A percentile compares a stretch with the other conserved stretches of the same genome.
Evolutionary conservation across 2,797 vertebrate species (phyloP).

Genomic region (Babyrousa celebensis): DNA sequence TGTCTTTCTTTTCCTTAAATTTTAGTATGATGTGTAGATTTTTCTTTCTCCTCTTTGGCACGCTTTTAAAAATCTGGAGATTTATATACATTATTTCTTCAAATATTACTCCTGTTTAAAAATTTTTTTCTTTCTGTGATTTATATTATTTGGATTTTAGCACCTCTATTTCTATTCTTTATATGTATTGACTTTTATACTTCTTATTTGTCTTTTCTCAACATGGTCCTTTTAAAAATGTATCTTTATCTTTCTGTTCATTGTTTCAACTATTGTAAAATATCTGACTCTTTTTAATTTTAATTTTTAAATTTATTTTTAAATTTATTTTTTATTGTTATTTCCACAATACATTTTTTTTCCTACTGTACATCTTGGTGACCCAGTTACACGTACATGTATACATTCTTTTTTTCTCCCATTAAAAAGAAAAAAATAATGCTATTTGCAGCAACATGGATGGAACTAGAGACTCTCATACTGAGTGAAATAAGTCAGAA

Average conservation of each 20-base stretch:
- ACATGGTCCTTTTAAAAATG: background rate
- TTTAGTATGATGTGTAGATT: background rate
- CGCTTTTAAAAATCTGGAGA: background rate
- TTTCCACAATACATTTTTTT: too few relatives aligned
- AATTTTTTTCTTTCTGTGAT: background rate
- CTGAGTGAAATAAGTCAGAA: too few relatives aligned
- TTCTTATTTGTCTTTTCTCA: background rate
- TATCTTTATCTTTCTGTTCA: background rate
- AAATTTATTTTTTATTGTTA: too few relatives aligned
- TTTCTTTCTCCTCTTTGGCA: conserved; percentile 4
- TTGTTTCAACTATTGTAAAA: conserved; percentile 33
- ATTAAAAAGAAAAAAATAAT: too few relatives aligned
- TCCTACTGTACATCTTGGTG: too few relatives aligned
- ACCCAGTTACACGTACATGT: too few relatives aligned
- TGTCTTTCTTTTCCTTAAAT: conserved; percentile 14
- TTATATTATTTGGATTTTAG: conserved; percentile 4
- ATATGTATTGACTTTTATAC: background rate
- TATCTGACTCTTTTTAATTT: background rate
- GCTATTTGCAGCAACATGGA: too few relatives aligned
- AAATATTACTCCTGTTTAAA: background rate
- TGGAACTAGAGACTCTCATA: too few relatives aligned
- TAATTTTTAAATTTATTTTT: too few relatives aligned
- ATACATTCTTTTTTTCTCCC: too few relatives aligned
- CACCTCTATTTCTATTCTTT: background rate
- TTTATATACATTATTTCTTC: conserved; percentile 36